These are phyloP conservation scores for Ichneumoninae sp. DNA, from an alignment of 2,888 invertebrate species.

Conservation along the genomic window DNA sequence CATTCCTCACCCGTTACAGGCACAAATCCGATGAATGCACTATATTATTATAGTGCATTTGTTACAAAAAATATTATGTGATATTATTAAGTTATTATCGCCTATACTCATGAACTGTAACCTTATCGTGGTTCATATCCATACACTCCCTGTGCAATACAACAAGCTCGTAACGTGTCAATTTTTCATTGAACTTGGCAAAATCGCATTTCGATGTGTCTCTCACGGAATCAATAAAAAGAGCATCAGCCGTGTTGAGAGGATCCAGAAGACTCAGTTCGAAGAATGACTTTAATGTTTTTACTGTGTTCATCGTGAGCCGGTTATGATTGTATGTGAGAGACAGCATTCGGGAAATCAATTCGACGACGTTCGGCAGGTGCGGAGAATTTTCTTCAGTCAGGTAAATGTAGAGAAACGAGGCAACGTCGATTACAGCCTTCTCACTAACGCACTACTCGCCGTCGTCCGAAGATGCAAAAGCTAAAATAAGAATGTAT, in stretches of 20 bases:
- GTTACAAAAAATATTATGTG: too few relatives aligned
- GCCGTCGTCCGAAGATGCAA: slow-evolving; percentile 79
- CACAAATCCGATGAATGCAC: too few relatives aligned
- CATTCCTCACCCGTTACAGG: too few relatives aligned
- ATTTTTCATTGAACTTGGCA: slow-evolving; percentile 69
- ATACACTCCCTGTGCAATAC: slow-evolving; percentile 79
- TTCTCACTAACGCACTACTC: slow-evolving; percentile 81
- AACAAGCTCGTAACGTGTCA: slow-evolving; percentile 73
- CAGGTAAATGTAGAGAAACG: slow-evolving; percentile 79
- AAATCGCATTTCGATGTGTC: slow-evolving; percentile 76
- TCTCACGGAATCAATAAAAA: slow-evolving; percentile 65
- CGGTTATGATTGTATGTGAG: slow-evolving; percentile 73
- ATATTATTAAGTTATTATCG: too few relatives aligned
- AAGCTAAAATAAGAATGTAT: slow-evolving; percentile 76
- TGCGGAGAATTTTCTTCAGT: slow-evolving; percentile 31
- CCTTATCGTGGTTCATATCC: slow-evolving; percentile 78
- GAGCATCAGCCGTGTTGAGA: slow-evolving; percentile 63
- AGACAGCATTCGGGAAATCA: slow-evolving; percentile 73
- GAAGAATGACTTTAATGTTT: slow-evolving; percentile 77
- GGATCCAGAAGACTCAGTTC: slow-evolving; percentile 71
- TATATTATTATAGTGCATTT: too few relatives aligned
- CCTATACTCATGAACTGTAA: slow-evolving; percentile 75
- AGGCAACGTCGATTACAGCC: slow-evolving; percentile 82
- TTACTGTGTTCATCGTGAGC: slow-evolving; percentile 69
- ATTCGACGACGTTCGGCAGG: slow-evolving; percentile 64